These are phyloP conservation scores for Coregonus clupeaformis DNA, from an alignment of 2,113 vertebrate species.

Conservation along the genomic window DNA sequence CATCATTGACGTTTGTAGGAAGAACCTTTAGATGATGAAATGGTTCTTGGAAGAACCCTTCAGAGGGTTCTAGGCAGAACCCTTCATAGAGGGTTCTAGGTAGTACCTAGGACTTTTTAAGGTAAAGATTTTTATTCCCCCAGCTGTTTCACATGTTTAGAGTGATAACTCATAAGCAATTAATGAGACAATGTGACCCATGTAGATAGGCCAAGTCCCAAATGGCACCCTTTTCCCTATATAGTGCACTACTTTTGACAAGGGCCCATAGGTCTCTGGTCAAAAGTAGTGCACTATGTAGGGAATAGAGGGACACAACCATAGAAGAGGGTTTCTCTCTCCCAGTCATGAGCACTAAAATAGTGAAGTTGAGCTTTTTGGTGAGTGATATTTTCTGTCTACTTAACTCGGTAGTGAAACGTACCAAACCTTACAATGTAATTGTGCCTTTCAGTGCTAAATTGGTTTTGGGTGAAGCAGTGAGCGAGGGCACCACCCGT, in stretches of 20 bases:
- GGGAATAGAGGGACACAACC: no score
- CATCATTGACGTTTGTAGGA: no score
- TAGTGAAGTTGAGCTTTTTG: constrained; percentile 35
- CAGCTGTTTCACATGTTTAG: constrained; percentile 68
- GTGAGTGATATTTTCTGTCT: constrained; percentile 2
- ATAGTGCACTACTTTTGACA: no score
- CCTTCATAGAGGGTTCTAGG: no score
- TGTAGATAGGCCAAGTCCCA: constrained; percentile 26
- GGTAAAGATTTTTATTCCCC: no score
- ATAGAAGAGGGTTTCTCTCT: constrained; percentile 33
- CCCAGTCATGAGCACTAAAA: constrained; percentile 8
- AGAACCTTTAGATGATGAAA: no score
- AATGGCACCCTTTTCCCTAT: no score
- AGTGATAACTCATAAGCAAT: constrained; percentile 70
- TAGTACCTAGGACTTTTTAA: no score
- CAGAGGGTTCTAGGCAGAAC: no score
- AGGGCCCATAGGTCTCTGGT: no score
- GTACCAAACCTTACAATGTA: constrained; percentile 8
- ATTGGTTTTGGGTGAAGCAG: constrained; percentile 29
- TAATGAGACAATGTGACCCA: constrained; percentile 69
- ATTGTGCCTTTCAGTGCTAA: constrained; percentile 29
- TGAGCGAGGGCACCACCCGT: constrained; percentile 8
- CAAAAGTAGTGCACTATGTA: no score
- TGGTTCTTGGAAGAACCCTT: no score
- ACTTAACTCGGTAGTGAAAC: constrained; percentile 30